Conservation (phyloP, 2,113 vertebrate species). For the Opisthocomus hoazin region DNA sequence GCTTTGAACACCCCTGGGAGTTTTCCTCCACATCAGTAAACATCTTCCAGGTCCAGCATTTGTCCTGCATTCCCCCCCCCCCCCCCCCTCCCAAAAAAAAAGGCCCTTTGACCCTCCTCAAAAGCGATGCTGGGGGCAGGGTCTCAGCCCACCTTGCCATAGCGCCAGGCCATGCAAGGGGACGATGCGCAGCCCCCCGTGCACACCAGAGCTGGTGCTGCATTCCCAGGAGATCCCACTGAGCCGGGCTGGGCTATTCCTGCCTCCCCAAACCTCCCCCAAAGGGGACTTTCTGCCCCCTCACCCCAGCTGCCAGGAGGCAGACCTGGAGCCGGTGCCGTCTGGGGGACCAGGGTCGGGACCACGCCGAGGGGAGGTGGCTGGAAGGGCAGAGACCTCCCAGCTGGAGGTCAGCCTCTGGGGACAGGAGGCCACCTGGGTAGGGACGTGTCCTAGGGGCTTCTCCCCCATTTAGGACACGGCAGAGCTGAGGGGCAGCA, state of each 20-base stretch:
- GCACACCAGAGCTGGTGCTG: accelerated
- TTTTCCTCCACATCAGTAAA: not conserved
- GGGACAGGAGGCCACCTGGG: not conserved
- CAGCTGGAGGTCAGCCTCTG: not conserved
- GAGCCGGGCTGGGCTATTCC: not conserved
- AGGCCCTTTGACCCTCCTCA: not conserved
- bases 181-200: not conserved
- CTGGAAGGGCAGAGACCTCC: not conserved
- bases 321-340: not conserved
- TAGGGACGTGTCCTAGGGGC: not conserved
- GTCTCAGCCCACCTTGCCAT: not conserved
- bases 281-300: not conserved
- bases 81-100: accelerated
- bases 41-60: not conserved
- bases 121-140: not conserved
- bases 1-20: not conserved
- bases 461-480: not conserved
- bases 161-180: not conserved
- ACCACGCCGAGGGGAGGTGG: not conserved
- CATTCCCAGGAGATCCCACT: not conserved
- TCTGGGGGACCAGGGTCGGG: not conserved
- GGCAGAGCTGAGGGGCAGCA: not conserved
- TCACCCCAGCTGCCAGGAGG: not conserved
- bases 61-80: not conserved
- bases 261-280: not conserved